A percentile compares a stretch with the other conserved stretches of the same genome.
Conservation (phyloP, 2,113 vertebrate genomes). For the Scalopus aquaticus region DNA sequence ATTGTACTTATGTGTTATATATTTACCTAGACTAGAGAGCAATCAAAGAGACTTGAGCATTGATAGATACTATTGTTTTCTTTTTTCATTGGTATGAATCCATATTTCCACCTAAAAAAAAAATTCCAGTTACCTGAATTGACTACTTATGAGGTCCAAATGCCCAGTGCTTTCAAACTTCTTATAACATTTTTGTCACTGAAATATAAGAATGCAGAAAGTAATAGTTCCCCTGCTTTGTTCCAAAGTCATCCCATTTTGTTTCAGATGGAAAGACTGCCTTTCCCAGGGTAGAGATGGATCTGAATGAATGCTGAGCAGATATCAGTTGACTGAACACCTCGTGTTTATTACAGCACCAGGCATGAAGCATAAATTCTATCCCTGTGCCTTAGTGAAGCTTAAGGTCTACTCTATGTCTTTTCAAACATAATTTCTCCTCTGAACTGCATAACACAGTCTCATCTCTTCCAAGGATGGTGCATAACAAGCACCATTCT, state of each 20-base stretch:
- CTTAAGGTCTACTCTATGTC: neutral
- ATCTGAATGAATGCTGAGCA: neutral
- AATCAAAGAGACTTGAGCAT: neutral
- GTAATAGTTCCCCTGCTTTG: neutral
- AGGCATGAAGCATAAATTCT: neutral
- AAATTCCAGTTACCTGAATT: neutral
- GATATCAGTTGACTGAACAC: neutral
- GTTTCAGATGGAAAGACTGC: neutral
- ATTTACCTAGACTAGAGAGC: neutral
- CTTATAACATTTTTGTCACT: neutral
- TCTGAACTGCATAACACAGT: neutral
- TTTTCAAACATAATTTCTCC: neutral
- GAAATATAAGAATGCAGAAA: neutral
- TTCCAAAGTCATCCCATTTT: neutral
- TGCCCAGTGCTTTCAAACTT: neutral
- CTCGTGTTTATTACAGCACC: neutral
- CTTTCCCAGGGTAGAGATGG: neutral
- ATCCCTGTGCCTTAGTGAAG: neutral
- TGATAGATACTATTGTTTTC: neutral
- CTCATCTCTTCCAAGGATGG: neutral
- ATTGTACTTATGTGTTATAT: neutral
- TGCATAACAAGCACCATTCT: neutral
- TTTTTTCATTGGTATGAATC: neutral
- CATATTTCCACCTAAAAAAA: neutral
- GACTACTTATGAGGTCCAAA: neutral